Percentiles rank a stretch among this genome's conserved stretches.
Conservation (phyloP, 1,140 invertebrate genomes). For the Mercenaria mercenaria region DNA sequence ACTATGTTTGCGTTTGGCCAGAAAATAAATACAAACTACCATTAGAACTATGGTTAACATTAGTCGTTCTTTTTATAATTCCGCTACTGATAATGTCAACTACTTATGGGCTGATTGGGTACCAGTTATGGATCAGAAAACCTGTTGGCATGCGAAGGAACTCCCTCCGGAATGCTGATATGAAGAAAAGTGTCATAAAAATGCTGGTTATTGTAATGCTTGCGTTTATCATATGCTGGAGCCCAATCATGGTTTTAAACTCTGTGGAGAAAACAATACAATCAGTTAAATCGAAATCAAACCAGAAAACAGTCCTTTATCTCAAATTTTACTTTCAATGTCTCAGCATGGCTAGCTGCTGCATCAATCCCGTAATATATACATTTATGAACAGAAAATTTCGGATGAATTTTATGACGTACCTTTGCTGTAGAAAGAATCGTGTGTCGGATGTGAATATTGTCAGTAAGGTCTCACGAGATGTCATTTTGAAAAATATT, state of each 20-base stretch:
- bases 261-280: conserved; percentile 33
- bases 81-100: conserved; percentile 71
- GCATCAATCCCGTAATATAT: conserved; percentile 95
- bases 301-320: conserved; percentile 30
- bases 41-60: conserved; percentile 71
- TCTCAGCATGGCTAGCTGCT: conserved; percentile 90
- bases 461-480: neutral
- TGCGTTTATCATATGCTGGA: conserved; percentile 78
- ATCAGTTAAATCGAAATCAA: conserved; percentile 21
- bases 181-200: conserved; percentile 78
- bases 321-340: conserved; percentile 83
- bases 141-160: conserved; percentile 54
- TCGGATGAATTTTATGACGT: conserved; percentile 84
- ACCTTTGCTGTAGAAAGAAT: conserved; percentile 68
- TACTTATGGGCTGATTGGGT: conserved; percentile 73
- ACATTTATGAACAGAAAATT: conserved; percentile 95
- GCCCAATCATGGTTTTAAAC: conserved; percentile 51
- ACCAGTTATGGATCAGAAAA: conserved; percentile 72
- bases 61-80: conserved; percentile 69
- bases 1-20: conserved; percentile 53
- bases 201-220: conserved; percentile 81
- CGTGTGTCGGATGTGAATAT: neutral
- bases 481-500: neutral
- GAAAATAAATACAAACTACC: conserved; percentile 62
- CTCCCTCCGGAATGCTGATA: conserved; percentile 57